phyloP scores from a whole-genome alignment of 2,113 vertebrate species.

The Notothenia coriiceps region DNA sequence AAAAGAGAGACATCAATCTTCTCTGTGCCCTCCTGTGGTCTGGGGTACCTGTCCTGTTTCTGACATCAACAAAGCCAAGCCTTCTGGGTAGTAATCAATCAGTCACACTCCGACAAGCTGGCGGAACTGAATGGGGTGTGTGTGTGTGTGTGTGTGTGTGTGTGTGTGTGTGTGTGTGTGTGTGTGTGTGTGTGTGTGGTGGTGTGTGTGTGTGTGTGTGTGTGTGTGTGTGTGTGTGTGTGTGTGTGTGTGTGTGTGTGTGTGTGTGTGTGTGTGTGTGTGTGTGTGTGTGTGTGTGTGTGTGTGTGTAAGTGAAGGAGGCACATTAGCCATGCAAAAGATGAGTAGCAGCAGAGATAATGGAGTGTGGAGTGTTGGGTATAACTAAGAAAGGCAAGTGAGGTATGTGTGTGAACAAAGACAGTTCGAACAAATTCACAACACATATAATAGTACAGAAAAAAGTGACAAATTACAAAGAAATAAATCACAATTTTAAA shows the following conservation, averaged over 20 bases:
- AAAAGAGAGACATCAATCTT: conserved; percentile 77
- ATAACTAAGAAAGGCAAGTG: conserved; percentile 16
- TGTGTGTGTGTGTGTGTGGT: background rate
- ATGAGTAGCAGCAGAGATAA: conserved; percentile 61
- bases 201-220: background rate
- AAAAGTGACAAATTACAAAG: conserved; percentile 1
- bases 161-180: conserved; percentile 14
- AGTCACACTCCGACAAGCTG: conserved; percentile 78
- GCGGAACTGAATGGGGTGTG: conserved; percentile 66
- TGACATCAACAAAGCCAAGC: conserved; percentile 79
- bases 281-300: conserved; percentile 33
- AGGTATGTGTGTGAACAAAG: conserved; percentile 13
- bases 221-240: conserved; percentile 12
- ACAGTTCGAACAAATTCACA: background rate
- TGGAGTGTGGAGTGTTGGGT: conserved; percentile 11
- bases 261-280: conserved; percentile 8
- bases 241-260: background rate
- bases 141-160: conserved; percentile 27
- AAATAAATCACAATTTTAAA: background rate
- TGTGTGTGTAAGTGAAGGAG: conserved; percentile 42
- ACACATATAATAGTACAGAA: background rate
- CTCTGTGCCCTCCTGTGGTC: conserved; percentile 68
- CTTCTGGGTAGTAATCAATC: conserved; percentile 83
- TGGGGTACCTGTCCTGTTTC: conserved; percentile 78
- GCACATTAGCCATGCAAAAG: conserved; percentile 55